phyloP scores from a whole-genome alignment of 2,888 invertebrate genomes.

The Mythimna pallens region DNA sequence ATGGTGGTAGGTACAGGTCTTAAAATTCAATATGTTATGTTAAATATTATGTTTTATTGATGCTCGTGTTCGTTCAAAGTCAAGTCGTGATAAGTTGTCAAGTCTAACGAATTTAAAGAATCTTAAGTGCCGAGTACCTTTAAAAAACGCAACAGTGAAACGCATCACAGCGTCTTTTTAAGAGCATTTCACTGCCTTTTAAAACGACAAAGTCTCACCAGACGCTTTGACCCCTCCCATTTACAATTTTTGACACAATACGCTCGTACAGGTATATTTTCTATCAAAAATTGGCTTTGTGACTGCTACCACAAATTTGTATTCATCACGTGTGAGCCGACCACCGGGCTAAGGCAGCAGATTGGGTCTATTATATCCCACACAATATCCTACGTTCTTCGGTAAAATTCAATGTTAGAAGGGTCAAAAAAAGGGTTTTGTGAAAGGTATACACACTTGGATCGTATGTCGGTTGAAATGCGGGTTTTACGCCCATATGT shows the following conservation, averaged over 20 bases:
- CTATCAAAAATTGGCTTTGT: slow-evolving; percentile 58
- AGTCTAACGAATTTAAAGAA: background rate
- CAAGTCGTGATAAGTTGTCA: background rate
- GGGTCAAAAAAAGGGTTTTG: slow-evolving; percentile 68
- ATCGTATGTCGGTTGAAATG: slow-evolving; percentile 54
- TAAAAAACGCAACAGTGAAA: slow-evolving; percentile 8
- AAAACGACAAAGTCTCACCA: slow-evolving; percentile 23
- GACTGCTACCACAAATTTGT: slow-evolving; percentile 62
- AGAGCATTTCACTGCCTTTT: slow-evolving; percentile 20
- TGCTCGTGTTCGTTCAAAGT: too few relatives aligned
- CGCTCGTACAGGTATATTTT: slow-evolving; percentile 54
- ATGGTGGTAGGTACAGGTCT: too few relatives aligned
- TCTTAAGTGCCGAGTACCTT: background rate
- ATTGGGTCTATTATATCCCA: slow-evolving; percentile 69
- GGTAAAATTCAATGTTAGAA: slow-evolving; percentile 71
- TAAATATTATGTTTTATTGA: too few relatives aligned
- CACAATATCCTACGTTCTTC: slow-evolving; percentile 70
- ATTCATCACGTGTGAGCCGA: slow-evolving; percentile 64
- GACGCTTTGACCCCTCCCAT: slow-evolving; percentile 27
- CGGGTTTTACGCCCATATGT: slow-evolving; percentile 46
- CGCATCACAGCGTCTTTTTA: background rate
- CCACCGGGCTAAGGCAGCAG: slow-evolving; percentile 63
- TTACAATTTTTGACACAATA: slow-evolving; percentile 49
- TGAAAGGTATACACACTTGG: slow-evolving; percentile 55
- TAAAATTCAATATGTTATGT: too few relatives aligned